Evolutionary conservation across 2,888 invertebrate genomes (phyloP).

Genomic region (Caenorhabditis plicata): DNA sequence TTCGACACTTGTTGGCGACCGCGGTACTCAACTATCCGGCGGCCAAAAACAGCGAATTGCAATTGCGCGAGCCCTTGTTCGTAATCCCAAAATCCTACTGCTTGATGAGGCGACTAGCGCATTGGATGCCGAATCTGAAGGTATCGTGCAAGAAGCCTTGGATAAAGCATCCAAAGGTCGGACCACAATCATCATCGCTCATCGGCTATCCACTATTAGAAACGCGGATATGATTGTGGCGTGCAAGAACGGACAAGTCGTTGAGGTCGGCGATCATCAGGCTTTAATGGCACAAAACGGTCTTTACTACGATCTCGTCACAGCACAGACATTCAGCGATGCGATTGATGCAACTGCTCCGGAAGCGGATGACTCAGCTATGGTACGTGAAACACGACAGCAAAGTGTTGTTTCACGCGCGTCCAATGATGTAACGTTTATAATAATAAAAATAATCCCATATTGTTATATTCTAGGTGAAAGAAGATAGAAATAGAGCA

Average conservation of each 20-base stretch:
- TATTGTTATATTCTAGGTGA: slow-evolving; percentile 3
- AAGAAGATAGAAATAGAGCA: slow-evolving; percentile 28
- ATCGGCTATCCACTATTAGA: slow-evolving; percentile 69
- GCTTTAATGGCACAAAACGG: slow-evolving; percentile 73
- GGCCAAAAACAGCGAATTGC: slow-evolving; percentile 58
- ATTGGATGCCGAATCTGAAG: slow-evolving; percentile 50
- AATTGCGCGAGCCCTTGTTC: slow-evolving; percentile 57
- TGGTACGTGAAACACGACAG: background rate
- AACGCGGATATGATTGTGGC: slow-evolving; percentile 69
- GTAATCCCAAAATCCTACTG: slow-evolving; percentile 53
- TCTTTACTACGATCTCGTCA: slow-evolving; percentile 73
- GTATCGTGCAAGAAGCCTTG: slow-evolving; percentile 68
- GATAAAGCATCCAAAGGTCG: slow-evolving; percentile 68
- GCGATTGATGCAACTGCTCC: slow-evolving; percentile 35
- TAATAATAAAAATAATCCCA: slow-evolving; percentile 2
- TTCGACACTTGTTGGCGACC: slow-evolving; percentile 52
- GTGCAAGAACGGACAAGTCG: slow-evolving; percentile 69
- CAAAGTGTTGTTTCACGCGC: slow-evolving; percentile 10
- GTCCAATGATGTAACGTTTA: slow-evolving; percentile 7
- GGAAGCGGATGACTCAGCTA: background rate
- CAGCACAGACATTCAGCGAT: slow-evolving; percentile 56
- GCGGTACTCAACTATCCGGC: slow-evolving; percentile 55
- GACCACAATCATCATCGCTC: slow-evolving; percentile 69
- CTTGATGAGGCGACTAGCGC: slow-evolving; percentile 57
- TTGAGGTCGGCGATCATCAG: slow-evolving; percentile 76